Percentiles rank a stretch among this genome's conserved stretches.
These are phyloP conservation scores for Megalops cyprinoides DNA, from an alignment of 2,797 vertebrate species.

Conservation along the genomic window DNA sequence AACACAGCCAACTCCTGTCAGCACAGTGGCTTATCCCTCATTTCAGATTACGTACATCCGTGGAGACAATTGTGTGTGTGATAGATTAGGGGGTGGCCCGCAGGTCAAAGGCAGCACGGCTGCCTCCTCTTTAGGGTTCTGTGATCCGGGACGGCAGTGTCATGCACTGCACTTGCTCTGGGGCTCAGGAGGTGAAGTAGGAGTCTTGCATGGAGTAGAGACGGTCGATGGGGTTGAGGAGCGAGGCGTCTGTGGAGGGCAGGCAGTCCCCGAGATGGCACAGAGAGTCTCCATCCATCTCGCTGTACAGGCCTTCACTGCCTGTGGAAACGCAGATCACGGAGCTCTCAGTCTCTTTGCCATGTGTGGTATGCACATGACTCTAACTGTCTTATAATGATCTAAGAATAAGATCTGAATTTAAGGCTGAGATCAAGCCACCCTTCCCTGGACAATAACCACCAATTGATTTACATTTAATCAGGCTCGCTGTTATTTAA, in stretches of 20 bases:
- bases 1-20: background rate
- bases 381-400: background rate
- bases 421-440: background rate
- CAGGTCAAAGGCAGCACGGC: slow-evolving; percentile 3
- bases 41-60: background rate
- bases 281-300: slow-evolving; percentile 83
- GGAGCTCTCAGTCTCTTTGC: background rate
- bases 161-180: slow-evolving; percentile 17
- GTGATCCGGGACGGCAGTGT: background rate
- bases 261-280: slow-evolving; percentile 84
- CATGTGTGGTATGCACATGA: background rate
- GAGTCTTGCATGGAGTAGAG: slow-evolving; percentile 99
- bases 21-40: background rate
- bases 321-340: slow-evolving; percentile 68
- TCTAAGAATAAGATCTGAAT: background rate
- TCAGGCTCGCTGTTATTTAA: no score
- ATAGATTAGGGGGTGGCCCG: slow-evolving; percentile 20
- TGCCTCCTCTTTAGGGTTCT: background rate
- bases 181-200: slow-evolving; percentile 92
- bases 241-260: slow-evolving; percentile 75
- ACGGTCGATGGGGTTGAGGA: slow-evolving; percentile 93
- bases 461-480: no score
- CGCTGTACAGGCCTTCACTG: slow-evolving; percentile 82
- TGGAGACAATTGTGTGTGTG: background rate
- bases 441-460: no score